Evolutionary conservation across 2,888 invertebrate species (phyloP).

Genomic region (Carabus problematicus): DNA sequence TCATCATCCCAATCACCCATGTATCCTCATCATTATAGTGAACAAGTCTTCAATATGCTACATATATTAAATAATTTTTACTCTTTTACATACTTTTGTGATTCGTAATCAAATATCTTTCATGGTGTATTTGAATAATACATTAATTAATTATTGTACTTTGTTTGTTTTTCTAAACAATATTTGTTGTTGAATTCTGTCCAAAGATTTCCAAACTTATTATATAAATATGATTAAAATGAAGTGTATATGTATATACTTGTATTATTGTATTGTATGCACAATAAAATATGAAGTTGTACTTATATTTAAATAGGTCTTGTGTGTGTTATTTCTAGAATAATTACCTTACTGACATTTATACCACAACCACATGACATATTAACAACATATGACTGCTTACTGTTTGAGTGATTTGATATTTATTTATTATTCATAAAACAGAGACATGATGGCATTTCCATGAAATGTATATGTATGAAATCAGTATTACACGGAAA

Average conservation of each 20-base stretch:
- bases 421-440: slow-evolving; percentile 34
- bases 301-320: slow-evolving; percentile 38
- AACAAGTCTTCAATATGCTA: slow-evolving; percentile 35
- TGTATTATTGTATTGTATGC: slow-evolving; percentile 60
- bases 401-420: slow-evolving; percentile 19
- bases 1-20: too few relatives aligned
- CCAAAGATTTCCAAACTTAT: slow-evolving; percentile 60
- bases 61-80: slow-evolving; percentile 38
- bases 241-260: slow-evolving; percentile 63
- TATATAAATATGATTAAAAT: slow-evolving; percentile 55
- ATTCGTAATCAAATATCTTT: slow-evolving; percentile 51
- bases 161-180: slow-evolving; percentile 57
- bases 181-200: slow-evolving; percentile 62
- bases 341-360: too few relatives aligned
- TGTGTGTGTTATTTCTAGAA: neutral
- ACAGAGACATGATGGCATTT: too few relatives aligned
- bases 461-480: too few relatives aligned
- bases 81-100: slow-evolving; percentile 50
- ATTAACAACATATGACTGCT: too few relatives aligned
- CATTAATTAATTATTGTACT: slow-evolving; percentile 54
- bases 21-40: neutral
- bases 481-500: too few relatives aligned
- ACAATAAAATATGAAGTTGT: slow-evolving; percentile 60
- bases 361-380: too few relatives aligned
- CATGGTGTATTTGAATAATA: slow-evolving; percentile 52